Base-by-base conservation (phyloP, 2,797 vertebrate genomes). In the Gephyroberyx darwinii region DNA sequence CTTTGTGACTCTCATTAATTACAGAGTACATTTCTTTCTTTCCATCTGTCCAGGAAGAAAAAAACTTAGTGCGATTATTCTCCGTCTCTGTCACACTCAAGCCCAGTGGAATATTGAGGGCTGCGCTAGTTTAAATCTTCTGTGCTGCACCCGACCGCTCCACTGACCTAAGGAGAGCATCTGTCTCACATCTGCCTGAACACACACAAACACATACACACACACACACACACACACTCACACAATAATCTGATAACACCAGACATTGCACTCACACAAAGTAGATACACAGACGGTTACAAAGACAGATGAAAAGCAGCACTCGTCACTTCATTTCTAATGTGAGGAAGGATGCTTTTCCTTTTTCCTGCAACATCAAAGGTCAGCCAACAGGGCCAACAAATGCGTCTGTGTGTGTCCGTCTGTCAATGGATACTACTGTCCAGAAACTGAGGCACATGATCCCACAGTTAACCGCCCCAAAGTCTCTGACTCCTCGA, bases 121-220 rank as follows among this genome's bases (percentile, higher is more conserved):
- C 69, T 75, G 62, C 71, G 57, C 12, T 7, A 45, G 83, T 64
- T 80, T 82, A 81, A 88, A 84, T 85, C 83, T 75, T 77, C 61
- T 20, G 57, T 39, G n/a, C 14, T 39, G 33, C 43, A 47, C 20
- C 30, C 58, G 33, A 63, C 16, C 2, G 62, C 67, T 76, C 78
- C 56, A 68, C 67, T 84, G 84, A 84, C 81, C 84, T 59, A 35
- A 78, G 61, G 60, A 69, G 37, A 71, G 61, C 88, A 88, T 89
- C 86, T 89, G 90, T 80, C 80, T 66, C 79, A 86, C 84, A 91
- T 89, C 84, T 87, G 82, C 60, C 75, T 52, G 2, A 54, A 13
- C 41, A 17, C 62, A 65, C 66, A 48, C 66, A 69, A 66, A 74
- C 61, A 73, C 51, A 22, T 66, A 43, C 39, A 56, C 19, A 37